A percentile compares a stretch with the other conserved stretches of the same genome.
Conservation (phyloP, 2,888 invertebrate genomes). For the Ypsolopha scabrella region DNA sequence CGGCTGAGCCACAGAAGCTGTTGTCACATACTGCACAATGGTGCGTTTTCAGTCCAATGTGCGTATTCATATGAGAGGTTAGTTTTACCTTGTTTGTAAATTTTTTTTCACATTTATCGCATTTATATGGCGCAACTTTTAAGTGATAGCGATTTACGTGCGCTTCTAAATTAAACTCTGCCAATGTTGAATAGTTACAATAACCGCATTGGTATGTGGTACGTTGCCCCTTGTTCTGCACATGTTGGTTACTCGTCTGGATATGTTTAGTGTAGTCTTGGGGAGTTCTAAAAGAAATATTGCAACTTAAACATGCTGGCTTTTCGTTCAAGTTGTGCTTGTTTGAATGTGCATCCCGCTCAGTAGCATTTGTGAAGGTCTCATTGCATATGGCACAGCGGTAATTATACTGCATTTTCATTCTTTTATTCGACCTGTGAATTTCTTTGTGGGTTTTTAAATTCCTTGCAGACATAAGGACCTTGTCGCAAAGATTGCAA, state of each 20-base stretch:
- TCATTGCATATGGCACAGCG: not conserved
- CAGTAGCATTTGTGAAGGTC: not conserved
- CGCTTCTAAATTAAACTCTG: not conserved
- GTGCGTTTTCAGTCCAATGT: not conserved
- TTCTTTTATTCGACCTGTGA: no score
- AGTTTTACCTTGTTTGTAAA: constrained; percentile 17
- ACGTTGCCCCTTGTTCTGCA: no score
- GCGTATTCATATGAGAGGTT: constrained; percentile 12
- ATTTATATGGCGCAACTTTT: not conserved
- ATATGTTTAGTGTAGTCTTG: not conserved
- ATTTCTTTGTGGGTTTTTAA: not conserved
- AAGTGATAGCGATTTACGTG: constrained; percentile 1
- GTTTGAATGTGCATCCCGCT: not conserved
- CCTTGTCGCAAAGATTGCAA: not conserved
- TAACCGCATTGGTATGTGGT: not conserved
- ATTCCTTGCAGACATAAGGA: not conserved
- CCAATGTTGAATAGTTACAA: not conserved
- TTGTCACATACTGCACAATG: constrained; percentile 2
- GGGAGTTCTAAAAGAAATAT: not conserved
- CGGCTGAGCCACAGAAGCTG: not conserved
- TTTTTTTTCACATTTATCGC: not conserved
- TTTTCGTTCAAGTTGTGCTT: not conserved
- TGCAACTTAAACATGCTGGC: not conserved
- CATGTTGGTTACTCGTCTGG: not conserved
- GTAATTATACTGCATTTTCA: not conserved